A percentile compares a stretch with the other conserved stretches of the same genome.
Evolutionary conservation across 2,797 vertebrate species (phyloP).

Genomic region (Mareca penelope): DNA sequence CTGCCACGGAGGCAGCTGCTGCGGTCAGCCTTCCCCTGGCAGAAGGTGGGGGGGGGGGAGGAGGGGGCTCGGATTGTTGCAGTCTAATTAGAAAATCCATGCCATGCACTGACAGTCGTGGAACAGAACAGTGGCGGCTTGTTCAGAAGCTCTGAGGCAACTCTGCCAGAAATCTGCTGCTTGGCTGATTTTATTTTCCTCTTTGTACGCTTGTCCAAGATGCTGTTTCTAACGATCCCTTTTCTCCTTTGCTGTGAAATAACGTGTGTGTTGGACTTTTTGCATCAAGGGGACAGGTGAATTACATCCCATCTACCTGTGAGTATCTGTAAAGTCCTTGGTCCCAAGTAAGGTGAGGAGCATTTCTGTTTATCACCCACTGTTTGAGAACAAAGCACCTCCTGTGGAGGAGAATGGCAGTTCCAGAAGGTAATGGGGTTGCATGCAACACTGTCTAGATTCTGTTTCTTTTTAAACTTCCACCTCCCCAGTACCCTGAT

Average conservation of each 20-base stretch:
- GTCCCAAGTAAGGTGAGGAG: slow-evolving; percentile 38
- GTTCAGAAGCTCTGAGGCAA: slow-evolving; percentile 67
- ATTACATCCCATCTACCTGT: slow-evolving; percentile 18
- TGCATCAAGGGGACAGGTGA: slow-evolving; percentile 39
- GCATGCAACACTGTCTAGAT: background rate
- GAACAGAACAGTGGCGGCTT: slow-evolving; percentile 62
- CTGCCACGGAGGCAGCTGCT: slow-evolving; percentile 76
- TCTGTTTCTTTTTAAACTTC: slow-evolving; percentile 27
- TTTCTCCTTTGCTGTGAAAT: slow-evolving; percentile 66
- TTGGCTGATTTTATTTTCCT: slow-evolving; percentile 73
- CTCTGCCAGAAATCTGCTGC: slow-evolving; percentile 74
- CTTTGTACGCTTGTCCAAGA: slow-evolving; percentile 71
- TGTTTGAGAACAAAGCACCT: slow-evolving; percentile 51
- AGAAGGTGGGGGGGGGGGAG: slow-evolving; percentile 58
- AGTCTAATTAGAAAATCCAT: slow-evolving; percentile 66
- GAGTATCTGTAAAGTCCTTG: slow-evolving; percentile 24
- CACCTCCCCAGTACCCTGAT: background rate
- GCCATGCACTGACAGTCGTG: slow-evolving; percentile 62
- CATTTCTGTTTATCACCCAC: slow-evolving; percentile 11
- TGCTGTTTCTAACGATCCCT: slow-evolving; percentile 61
- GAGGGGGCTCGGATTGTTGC: slow-evolving; percentile 45
- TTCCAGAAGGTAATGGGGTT: slow-evolving; percentile 29
- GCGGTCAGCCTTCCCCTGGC: slow-evolving; percentile 68
- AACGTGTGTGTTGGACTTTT: slow-evolving; percentile 19
- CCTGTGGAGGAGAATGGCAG: slow-evolving; percentile 48